These are phyloP conservation scores for Yasuhikotakia modesta DNA, from an alignment of 2,797 vertebrate species.

Conservation along the genomic window DNA sequence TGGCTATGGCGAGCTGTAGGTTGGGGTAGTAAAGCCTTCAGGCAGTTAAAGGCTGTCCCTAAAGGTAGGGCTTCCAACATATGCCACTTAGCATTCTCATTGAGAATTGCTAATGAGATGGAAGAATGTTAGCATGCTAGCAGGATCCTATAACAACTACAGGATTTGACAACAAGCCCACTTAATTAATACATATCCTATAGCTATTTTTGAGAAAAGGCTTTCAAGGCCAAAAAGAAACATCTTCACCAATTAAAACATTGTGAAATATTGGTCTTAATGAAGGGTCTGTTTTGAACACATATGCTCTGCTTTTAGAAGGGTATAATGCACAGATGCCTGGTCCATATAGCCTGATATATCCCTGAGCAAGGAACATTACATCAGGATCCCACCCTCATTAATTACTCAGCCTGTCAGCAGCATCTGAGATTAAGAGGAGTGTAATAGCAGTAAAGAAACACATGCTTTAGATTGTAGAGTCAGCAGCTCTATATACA, in stretches of 20 bases:
- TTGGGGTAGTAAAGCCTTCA: not conserved
- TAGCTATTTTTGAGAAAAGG: not conserved
- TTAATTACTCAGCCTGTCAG: conserved; percentile 79
- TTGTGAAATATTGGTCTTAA: conserved; percentile 29
- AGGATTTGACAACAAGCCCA: conserved; percentile 28
- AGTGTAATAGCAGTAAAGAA: conserved; percentile 73
- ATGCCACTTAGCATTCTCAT: conserved; percentile 29
- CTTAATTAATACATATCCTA: conserved; percentile 28
- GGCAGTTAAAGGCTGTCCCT: not conserved
- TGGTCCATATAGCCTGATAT: conserved; percentile 60
- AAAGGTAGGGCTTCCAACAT: conserved; percentile 21
- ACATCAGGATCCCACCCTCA: conserved; percentile 77
- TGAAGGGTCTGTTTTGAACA: conserved; percentile 8
- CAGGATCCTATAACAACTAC: conserved; percentile 6
- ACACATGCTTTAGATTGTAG: conserved; percentile 67
- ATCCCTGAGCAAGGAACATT: conserved; percentile 72
- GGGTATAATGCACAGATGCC: conserved; percentile 34
- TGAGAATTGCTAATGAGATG: conserved; percentile 6
- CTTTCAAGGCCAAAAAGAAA: conserved; percentile 27
- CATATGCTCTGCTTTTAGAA: not conserved
- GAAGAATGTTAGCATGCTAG: conserved; percentile 1
- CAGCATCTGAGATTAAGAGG: conserved; percentile 78
- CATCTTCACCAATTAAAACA: conserved; percentile 14
- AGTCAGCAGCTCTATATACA: conserved; percentile 66
- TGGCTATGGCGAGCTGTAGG: not conserved